A percentile compares a stretch with the other conserved stretches of the same genome.
phyloP scores from a whole-genome alignment of 2,113 vertebrate species.

The Sarotherodon lohbergeri region DNA sequence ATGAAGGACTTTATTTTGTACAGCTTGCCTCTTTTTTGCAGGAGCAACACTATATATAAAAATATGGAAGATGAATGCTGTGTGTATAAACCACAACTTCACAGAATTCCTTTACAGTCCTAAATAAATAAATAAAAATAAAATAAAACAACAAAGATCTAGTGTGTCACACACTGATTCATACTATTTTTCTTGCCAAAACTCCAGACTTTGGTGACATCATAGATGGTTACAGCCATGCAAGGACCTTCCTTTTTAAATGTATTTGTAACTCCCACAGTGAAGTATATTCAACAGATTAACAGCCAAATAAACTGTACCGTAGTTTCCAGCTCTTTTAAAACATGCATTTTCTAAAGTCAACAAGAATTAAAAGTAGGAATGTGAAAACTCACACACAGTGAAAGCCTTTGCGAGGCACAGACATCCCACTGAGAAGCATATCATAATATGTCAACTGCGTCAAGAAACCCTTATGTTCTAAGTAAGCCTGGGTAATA shows the following conservation, averaged over 20 bases:
- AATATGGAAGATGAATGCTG: background rate
- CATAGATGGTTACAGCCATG: background rate
- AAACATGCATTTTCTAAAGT: background rate
- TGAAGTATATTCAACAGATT: background rate
- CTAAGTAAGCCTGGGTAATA: background rate
- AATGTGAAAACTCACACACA: background rate
- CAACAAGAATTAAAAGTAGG: background rate
- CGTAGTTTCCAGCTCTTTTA: background rate
- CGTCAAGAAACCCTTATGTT: background rate
- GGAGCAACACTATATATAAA: background rate
- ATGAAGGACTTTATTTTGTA: background rate
- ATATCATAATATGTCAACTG: slow-evolving; percentile 20
- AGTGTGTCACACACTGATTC: background rate
- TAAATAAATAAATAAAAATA: background rate
- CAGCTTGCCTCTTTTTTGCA: background rate
- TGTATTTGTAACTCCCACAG: background rate
- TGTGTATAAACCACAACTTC: background rate
- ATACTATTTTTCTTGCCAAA: background rate
- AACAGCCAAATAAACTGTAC: background rate
- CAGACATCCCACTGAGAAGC: background rate
- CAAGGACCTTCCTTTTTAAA: background rate
- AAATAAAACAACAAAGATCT: background rate
- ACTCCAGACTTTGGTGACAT: background rate
- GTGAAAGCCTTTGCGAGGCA: background rate
- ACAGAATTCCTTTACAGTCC: background rate